Evolutionary conservation across 2,113 vertebrate species (phyloP).

Genomic region (Eurypyga helias): DNA sequence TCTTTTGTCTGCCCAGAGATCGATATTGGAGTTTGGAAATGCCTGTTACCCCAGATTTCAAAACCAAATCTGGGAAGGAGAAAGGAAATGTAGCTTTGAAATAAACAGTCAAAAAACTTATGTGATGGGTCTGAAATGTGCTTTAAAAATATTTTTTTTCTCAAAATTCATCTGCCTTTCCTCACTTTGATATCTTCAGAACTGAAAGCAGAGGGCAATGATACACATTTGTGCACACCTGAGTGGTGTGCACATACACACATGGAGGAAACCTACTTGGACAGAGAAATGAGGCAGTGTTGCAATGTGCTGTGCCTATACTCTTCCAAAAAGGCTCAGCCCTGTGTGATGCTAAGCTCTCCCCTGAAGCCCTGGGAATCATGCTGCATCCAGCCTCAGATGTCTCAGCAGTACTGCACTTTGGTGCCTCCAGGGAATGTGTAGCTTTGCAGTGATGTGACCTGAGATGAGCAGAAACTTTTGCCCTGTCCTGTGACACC

Average conservation of each 20-base stretch:
- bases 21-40: no score
- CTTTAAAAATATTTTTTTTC: not conserved
- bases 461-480: not conserved
- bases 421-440: not conserved
- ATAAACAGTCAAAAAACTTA: not conserved
- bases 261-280: accelerated
- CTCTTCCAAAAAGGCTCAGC: not conserved
- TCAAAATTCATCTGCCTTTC: not conserved
- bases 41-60: no score
- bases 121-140: not conserved
- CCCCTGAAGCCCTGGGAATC: not conserved
- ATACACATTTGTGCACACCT: not conserved
- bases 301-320: not conserved
- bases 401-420: not conserved
- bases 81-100: no score
- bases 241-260: not conserved
- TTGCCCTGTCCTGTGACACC: not conserved
- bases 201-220: not conserved
- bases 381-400: not conserved
- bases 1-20: no score
- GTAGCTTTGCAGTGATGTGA: not conserved
- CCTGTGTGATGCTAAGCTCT: not conserved
- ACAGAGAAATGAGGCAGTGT: not conserved
- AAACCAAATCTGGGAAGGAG: no score
- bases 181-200: not conserved